Conservation (phyloP, 1,140 invertebrate species). For the Drosophila quadrilineata region DNA sequence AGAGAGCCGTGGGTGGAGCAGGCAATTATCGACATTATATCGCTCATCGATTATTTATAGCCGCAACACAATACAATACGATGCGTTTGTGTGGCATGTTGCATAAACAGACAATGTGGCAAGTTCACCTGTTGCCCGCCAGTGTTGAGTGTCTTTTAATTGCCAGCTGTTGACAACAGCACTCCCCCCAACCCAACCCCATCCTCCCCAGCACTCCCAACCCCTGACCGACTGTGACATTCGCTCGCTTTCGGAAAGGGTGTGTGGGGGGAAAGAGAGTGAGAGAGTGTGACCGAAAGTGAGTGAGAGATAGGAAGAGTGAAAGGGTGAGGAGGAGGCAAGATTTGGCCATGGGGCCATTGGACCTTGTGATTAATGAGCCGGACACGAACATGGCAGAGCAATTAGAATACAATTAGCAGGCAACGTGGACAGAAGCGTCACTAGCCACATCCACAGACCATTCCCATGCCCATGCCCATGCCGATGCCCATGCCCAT, state of each 20-base stretch:
- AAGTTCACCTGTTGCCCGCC: slow-evolving; percentile 32
- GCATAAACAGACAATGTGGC: slow-evolving; percentile 7
- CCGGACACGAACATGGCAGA: slow-evolving; percentile 29
- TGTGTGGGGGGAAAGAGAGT: background rate
- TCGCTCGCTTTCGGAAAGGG: background rate
- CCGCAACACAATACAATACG: too few species aligned
- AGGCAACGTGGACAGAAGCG: slow-evolving; percentile 21
- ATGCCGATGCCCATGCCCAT: background rate
- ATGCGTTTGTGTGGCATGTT: slow-evolving; percentile 2
- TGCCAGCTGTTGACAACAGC: slow-evolving; percentile 50
- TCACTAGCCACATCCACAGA: background rate
- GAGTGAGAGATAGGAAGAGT: too few species aligned
- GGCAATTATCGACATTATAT: too few species aligned
- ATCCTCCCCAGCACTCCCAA: too few species aligned
- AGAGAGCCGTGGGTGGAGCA: too few species aligned
- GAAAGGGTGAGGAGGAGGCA: background rate
- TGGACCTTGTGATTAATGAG: slow-evolving; percentile 59
- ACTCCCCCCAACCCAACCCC: background rate
- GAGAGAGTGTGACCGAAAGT: too few species aligned
- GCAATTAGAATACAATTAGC: slow-evolving; percentile 79
- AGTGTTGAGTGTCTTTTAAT: slow-evolving; percentile 60
- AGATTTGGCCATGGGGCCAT: slow-evolving; percentile 7
- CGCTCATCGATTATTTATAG: too few species aligned
- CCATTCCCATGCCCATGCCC: background rate
- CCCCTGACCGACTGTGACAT: background rate